Conservation (phyloP, 2,888 invertebrate genomes). For the Tenthredo mesomela region DNA sequence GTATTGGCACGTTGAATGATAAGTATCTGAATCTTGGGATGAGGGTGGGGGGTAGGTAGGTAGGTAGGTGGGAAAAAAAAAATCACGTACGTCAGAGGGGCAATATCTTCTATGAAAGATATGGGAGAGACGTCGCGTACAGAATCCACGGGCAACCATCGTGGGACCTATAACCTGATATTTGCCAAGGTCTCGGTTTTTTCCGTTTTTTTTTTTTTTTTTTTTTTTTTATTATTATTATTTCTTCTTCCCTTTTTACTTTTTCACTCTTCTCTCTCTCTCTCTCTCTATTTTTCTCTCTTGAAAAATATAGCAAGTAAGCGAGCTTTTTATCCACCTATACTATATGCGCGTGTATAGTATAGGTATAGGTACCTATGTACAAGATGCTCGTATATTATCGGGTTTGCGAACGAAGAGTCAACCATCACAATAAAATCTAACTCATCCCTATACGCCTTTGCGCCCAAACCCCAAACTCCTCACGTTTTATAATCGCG, state of each 20-base stretch:
- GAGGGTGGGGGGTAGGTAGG: background rate
- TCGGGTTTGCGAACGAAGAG: slow-evolving; percentile 35
- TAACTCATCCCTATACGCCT: background rate
- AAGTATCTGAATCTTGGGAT: slow-evolving; percentile 29
- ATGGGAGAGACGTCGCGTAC: slow-evolving; percentile 48
- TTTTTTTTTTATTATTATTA: background rate
- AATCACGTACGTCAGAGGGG: slow-evolving; percentile 21
- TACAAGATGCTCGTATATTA: slow-evolving; percentile 43
- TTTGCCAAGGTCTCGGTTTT: slow-evolving; percentile 46
- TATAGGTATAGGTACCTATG: background rate
- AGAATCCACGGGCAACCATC: slow-evolving; percentile 47
- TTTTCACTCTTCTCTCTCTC: background rate
- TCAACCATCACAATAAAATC: slow-evolving; percentile 42
- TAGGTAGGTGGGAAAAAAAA: background rate
- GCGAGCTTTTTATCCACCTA: slow-evolving; percentile 22
- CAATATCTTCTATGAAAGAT: slow-evolving; percentile 44
- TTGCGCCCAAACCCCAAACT: background rate
- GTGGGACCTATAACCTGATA: slow-evolving; percentile 47
- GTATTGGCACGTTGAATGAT: slow-evolving; percentile 46
- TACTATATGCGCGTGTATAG: too few species aligned
- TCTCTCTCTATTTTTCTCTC: background rate
- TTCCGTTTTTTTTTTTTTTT: too few species aligned
- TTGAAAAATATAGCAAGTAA: background rate
- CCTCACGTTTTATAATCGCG: background rate
- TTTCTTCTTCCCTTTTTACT: background rate